Percentiles rank a stretch among this genome's conserved stretches.
phyloP scores from a whole-genome alignment of 2,113 vertebrate species.

The Atlantisia rogersi region DNA sequence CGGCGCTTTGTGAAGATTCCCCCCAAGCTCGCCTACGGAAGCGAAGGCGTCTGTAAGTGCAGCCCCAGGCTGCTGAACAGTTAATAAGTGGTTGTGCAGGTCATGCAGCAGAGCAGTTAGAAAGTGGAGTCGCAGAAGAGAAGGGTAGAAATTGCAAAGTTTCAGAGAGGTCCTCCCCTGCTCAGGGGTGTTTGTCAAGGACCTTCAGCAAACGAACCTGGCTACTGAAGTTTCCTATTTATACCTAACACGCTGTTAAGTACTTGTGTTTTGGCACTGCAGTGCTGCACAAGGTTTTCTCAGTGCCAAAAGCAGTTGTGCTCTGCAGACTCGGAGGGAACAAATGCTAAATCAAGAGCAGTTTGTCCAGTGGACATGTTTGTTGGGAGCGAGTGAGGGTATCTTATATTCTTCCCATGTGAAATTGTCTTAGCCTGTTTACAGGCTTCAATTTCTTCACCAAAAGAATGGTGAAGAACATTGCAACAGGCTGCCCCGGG shows the following conservation, averaged over 20 bases:
- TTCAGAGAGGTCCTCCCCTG: neutral
- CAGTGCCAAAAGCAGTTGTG: neutral
- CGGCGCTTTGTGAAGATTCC: constrained; percentile 91
- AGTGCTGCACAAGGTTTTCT: neutral
- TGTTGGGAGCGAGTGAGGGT: neutral
- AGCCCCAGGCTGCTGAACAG: rapidly evolving
- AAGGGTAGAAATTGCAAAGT: neutral
- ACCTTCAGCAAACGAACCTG: neutral
- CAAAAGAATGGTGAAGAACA: too few species aligned
- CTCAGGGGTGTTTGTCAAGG: neutral
- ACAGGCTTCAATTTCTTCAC: too few species aligned
- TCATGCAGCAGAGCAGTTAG: neutral
- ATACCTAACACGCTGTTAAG: neutral
- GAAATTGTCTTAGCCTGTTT: too few species aligned
- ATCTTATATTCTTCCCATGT: too few species aligned
- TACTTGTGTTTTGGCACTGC: neutral
- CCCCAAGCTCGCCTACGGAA: constrained; percentile 89
- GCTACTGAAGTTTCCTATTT: neutral
- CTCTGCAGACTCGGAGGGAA: neutral
- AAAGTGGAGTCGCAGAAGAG: too few species aligned
- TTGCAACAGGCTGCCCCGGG: too few species aligned
- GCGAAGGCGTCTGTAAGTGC: constrained; percentile 86
- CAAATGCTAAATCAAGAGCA: neutral
- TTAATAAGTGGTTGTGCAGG: neutral
- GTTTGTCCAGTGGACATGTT: neutral